Conservation (phyloP, 2,113 vertebrate genomes). For the Steatornis caripensis region DNA sequence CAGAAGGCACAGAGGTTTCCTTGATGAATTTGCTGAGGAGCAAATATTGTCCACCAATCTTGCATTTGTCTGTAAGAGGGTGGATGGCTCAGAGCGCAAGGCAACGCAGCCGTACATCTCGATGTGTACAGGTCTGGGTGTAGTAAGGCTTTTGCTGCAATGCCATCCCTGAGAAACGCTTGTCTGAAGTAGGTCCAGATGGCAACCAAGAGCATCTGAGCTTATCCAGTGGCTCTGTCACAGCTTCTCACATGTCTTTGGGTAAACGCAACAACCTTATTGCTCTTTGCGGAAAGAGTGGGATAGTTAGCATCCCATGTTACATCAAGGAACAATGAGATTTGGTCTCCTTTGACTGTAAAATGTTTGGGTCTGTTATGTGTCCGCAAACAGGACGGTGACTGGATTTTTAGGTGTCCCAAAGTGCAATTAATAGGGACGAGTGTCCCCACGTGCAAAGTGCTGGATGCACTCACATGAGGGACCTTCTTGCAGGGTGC, state of each 20-base stretch:
- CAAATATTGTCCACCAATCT: background rate
- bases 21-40: background rate
- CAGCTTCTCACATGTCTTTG: background rate
- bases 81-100: background rate
- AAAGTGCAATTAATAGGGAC: background rate
- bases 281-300: background rate
- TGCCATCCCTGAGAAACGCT: background rate
- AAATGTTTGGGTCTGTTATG: background rate
- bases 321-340: background rate
- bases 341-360: background rate
- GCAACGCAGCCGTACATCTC: background rate
- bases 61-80: background rate
- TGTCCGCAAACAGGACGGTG: background rate
- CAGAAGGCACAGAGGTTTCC: constrained; percentile 11
- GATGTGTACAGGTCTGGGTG: background rate
- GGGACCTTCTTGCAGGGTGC: background rate
- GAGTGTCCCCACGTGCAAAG: fast-evolving
- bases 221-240: background rate
- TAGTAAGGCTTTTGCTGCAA: background rate
- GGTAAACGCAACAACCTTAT: background rate
- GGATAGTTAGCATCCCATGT: background rate
- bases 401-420: background rate
- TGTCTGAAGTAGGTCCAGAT: background rate
- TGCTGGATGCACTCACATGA: background rate
- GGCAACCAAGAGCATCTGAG: background rate